Conservation (phyloP, 2,888 invertebrate species). For the Notodonta dromedarius region DNA sequence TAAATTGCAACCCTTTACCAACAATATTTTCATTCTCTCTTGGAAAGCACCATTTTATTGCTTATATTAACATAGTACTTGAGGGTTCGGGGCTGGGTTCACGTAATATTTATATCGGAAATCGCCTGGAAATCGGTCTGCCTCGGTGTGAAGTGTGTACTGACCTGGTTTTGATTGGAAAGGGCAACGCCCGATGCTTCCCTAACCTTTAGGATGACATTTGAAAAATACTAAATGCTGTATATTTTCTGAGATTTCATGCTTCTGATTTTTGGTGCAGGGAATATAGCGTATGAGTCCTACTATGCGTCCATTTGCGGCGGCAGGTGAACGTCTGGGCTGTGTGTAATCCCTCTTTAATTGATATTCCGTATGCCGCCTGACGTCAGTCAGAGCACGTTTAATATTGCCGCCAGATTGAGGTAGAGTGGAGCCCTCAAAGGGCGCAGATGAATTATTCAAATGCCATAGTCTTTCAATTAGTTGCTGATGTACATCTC, state of each 20-base stretch:
- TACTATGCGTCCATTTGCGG: too few species aligned
- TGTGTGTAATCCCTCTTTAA: conserved; percentile 16
- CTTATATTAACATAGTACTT: too few species aligned
- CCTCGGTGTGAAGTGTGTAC: conserved; percentile 8
- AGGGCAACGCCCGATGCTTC: conserved; percentile 11
- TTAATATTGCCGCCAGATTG: neutral
- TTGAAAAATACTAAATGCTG: conserved; percentile 2
- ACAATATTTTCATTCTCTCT: too few species aligned
- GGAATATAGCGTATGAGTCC: too few species aligned
- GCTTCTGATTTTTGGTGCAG: too few species aligned
- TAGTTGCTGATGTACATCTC: neutral
- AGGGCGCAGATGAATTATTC: neutral
- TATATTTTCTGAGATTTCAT: too few species aligned
- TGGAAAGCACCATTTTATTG: too few species aligned
- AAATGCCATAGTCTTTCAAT: neutral
- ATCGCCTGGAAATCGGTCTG: neutral
- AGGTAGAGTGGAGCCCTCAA: neutral
- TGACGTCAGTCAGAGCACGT: conserved; percentile 4
- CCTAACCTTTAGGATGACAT: conserved; percentile 27
- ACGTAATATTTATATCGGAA: neutral
- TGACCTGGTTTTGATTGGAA: conserved; percentile 29
- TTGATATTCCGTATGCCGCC: conserved; percentile 14
- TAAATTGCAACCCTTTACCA: too few species aligned
- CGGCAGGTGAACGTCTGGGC: neutral
- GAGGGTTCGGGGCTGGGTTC: neutral